Conservation (phyloP, 92 coral and sea anemone genomes). For the Phymanthus crucifer region DNA sequence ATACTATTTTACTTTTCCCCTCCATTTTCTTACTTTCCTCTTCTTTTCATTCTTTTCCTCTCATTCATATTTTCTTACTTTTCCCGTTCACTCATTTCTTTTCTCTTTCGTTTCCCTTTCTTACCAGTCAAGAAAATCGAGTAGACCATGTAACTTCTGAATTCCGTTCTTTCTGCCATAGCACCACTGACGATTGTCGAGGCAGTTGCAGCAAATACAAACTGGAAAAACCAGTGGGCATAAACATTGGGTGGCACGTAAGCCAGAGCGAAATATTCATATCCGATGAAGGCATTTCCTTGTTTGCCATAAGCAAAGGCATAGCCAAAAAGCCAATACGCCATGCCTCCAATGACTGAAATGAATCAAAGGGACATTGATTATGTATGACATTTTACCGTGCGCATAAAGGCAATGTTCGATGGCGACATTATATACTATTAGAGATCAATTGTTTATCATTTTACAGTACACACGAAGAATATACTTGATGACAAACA, state of each 20-base stretch:
- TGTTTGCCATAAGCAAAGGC: conserved; percentile 86
- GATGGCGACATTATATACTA: too few species aligned
- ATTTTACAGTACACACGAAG: too few species aligned
- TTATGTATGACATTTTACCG: background rate
- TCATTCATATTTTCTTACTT: too few species aligned
- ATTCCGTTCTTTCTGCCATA: conserved; percentile 95
- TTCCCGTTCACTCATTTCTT: too few species aligned
- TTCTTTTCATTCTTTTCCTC: too few species aligned
- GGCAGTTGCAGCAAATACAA: conserved; percentile 94
- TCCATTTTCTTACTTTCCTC: too few species aligned
- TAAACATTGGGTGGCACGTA: conserved; percentile 37
- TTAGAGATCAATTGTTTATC: too few species aligned
- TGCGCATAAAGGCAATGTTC: background rate
- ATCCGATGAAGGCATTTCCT: conserved; percentile 71
- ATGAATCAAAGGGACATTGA: background rate
- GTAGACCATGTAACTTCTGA: conserved; percentile 78
- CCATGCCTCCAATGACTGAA: conserved; percentile 79
- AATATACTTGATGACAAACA: too few species aligned
- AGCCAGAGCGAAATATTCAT: conserved; percentile 64
- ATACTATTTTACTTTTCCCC: too few species aligned
- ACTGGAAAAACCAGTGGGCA: conserved; percentile 90
- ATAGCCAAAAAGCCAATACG: conserved; percentile 82
- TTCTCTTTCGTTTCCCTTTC: background rate
- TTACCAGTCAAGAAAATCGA: conserved; percentile 78
- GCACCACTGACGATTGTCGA: conserved; percentile 99